phyloP scores from a whole-genome alignment of 2,888 invertebrate genomes.

The Aphodius granarius region DNA sequence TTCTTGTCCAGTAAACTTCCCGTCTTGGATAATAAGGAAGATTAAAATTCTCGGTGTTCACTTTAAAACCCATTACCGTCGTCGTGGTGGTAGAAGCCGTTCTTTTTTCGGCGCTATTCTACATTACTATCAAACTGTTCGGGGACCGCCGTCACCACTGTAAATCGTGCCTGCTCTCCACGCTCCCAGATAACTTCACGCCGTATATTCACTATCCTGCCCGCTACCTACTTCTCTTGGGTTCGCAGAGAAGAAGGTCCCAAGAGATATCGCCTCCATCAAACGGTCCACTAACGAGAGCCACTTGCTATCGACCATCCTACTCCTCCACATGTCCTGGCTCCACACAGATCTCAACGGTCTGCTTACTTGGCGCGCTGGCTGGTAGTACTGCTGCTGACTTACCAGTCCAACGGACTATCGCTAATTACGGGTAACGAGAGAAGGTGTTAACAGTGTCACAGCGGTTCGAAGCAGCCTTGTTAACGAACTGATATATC shows the following conservation, averaged over 20 bases:
- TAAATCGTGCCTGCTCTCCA: slow-evolving; percentile 42
- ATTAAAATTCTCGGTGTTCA: slow-evolving; percentile 47
- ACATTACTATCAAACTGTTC: slow-evolving; percentile 41
- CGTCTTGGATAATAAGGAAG: slow-evolving; percentile 36
- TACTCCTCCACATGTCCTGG: slow-evolving; percentile 3
- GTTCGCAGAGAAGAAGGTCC: slow-evolving; percentile 5
- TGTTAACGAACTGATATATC: not conserved
- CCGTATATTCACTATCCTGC: not conserved
- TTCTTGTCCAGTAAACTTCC: not conserved
- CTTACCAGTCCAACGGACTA: not conserved
- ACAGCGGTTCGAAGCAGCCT: not conserved
- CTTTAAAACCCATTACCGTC: slow-evolving; percentile 48
- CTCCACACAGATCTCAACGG: not conserved
- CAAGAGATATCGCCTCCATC: slow-evolving; percentile 18
- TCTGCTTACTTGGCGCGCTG: not conserved
- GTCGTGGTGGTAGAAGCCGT: slow-evolving; percentile 37
- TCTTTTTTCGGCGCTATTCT: slow-evolving; percentile 39
- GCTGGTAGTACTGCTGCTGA: not conserved
- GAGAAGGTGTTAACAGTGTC: slow-evolving; percentile 24
- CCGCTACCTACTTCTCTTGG: not conserved
- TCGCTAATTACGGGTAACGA: slow-evolving; percentile 25
- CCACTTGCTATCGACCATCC: slow-evolving; percentile 15
- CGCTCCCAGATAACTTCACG: not conserved
- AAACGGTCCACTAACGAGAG: slow-evolving; percentile 21
- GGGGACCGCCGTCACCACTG: slow-evolving; percentile 10